Evolutionary conservation across 64 coral and sea anemone genomes (phyloP), one percentile per base, ranked within the genome.

Genomic region (Catalaphyllia jardinei): DNA sequence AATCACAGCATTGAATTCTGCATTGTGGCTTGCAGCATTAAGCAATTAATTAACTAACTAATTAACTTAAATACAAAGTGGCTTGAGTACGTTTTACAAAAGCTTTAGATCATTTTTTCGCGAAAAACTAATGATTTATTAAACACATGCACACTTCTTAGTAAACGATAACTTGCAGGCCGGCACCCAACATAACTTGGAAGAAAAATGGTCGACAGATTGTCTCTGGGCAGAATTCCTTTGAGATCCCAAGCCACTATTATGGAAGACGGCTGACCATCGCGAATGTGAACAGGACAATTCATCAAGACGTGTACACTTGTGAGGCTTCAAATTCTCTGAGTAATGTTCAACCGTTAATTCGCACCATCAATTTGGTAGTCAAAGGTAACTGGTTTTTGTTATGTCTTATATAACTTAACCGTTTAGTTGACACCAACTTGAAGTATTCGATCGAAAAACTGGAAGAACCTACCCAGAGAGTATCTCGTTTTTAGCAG

Each of bases 181-280:
- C 81, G 25, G 8, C 62, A 71, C 81, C 81, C 24, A 52, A n/a
- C 30, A 71, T 85, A 49, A 29, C 33, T 4, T 85, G 81, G 81
- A 85, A 85, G 33, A 85, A 85, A 71, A 85, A 85, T 71, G 81
- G 74, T 9, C 19, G n/a, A 28, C 50, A 4, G 16, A 88, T 88
- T 76, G 42, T 76, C 0, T 10, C 75, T 76, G 86, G 86, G 31
- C 17, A 60, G 24, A 60, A 88, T 88, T 74, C 71, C 12, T 76
- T 60, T 39, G 71, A 31, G 30, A 88, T 88, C 54, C 72, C 51
- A 22, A n/a, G 7, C 30, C 55, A 20, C 18, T 75, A 73, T 10
- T 22, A 24, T 76, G 86, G 72, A 31, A 31, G 72, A 39, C 29
- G 31, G 31, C 51, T 88, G 17, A 22, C 0, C 20, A 88, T 88